A percentile compares a stretch with the other conserved stretches of the same genome.
phyloP scores from a whole-genome alignment of 2,113 vertebrate species.

The Erythrocercus mccallii region DNA sequence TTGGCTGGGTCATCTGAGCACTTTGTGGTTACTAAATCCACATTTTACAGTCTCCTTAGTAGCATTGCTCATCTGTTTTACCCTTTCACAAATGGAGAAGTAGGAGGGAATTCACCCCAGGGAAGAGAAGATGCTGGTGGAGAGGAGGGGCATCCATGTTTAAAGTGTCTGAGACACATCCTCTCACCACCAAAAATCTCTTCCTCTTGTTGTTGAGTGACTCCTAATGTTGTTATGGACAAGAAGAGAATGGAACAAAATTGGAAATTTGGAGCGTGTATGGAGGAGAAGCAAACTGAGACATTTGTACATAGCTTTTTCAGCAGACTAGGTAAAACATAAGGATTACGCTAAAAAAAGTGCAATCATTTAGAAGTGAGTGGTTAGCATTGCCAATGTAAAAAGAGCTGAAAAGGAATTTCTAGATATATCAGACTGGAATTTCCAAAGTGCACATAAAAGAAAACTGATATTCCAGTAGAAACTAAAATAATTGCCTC shows the following conservation, averaged over 20 bases:
- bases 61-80: neutral
- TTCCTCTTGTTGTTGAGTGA: neutral
- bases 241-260: neutral
- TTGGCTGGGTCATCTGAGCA: neutral
- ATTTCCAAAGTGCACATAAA: neutral
- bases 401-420: neutral
- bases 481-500: neutral
- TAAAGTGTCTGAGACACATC: fast-evolving
- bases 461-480: neutral
- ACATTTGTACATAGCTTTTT: neutral
- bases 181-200: neutral
- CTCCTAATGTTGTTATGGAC: neutral
- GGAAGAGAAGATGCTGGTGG: neutral
- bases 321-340: neutral
- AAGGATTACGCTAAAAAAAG: neutral
- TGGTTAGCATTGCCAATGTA: neutral
- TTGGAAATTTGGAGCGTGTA: neutral
- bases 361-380: fast-evolving
- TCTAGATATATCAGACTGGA: neutral
- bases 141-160: fast-evolving
- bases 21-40: neutral
- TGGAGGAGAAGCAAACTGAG: neutral
- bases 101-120: neutral
- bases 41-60: neutral
- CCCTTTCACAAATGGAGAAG: neutral